Conservation (phyloP, 30 jellyfish, hydroid and myxozoan genomes). For the Aurelia aurita region DNA sequence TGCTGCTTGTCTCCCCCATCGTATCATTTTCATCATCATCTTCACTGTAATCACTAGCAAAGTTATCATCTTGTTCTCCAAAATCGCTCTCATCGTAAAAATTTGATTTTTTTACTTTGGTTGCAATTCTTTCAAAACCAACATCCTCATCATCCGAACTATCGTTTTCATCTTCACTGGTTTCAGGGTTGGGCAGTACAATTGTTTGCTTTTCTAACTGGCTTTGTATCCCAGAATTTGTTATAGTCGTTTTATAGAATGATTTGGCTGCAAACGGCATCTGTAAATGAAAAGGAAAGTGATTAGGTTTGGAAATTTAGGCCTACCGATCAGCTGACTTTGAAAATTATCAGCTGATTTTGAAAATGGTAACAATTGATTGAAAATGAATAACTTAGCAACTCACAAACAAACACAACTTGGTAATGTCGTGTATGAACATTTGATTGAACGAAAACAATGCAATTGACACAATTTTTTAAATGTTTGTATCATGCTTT, state of each 20-base stretch:
- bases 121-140: background rate
- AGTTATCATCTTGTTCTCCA: no score
- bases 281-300: background rate
- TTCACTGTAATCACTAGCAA: constrained; percentile 2
- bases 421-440: no score
- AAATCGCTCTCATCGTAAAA: constrained; percentile 2
- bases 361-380: no score
- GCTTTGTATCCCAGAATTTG: background rate
- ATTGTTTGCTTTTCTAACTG: background rate
- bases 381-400: no score
- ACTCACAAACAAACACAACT: no score
- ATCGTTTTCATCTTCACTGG: background rate
- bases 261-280: background rate
- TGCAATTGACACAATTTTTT: no score
- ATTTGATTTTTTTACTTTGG: constrained; percentile 1
- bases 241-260: background rate
- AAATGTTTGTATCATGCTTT: no score
- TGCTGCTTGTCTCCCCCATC: no score
- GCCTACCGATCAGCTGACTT: no score
- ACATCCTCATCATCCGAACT: constrained; percentile 2
- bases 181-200: constrained; percentile 2
- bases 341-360: no score
- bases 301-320: background rate
- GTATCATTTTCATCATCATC: constrained; percentile 5
- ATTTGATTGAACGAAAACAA: no score